phyloP scores from a whole-genome alignment of 2,797 vertebrate species.

The Falco biarmicus region DNA sequence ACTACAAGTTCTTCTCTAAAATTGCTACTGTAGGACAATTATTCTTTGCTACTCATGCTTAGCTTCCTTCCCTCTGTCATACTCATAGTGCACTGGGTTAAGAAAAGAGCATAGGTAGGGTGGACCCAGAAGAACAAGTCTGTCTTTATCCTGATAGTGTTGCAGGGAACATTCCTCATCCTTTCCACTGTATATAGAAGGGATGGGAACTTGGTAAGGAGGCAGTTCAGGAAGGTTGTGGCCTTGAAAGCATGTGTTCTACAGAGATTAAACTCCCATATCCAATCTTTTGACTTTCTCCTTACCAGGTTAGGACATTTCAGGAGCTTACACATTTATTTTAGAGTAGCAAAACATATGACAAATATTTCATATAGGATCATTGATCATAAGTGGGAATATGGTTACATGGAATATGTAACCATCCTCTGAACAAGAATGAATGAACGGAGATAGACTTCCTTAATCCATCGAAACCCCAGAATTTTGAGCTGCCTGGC shows the following conservation, averaged over 20 bases:
- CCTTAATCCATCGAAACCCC: background rate
- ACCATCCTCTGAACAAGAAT: background rate
- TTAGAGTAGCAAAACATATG: background rate
- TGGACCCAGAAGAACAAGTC: background rate
- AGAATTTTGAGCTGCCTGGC: background rate
- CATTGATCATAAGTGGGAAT: background rate
- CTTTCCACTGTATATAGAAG: accelerated
- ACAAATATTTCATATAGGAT: background rate
- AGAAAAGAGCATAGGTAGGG: background rate
- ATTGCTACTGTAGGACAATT: background rate
- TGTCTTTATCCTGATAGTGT: background rate
- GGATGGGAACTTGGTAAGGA: background rate
- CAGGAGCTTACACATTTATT: background rate
- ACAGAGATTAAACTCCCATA: background rate
- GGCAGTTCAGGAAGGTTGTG: background rate
- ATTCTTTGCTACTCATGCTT: background rate
- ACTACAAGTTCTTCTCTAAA: background rate
- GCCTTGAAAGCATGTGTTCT: background rate
- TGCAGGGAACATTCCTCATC: background rate
- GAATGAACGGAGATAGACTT: background rate
- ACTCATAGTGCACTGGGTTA: background rate
- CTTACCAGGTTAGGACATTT: background rate
- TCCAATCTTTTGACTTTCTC: background rate
- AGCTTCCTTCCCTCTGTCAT: background rate
- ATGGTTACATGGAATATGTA: background rate